Percentiles rank a stretch among this genome's conserved stretches.
phyloP scores from a whole-genome alignment of 1,140 invertebrate species.

The Acromyrmex charruanus region DNA sequence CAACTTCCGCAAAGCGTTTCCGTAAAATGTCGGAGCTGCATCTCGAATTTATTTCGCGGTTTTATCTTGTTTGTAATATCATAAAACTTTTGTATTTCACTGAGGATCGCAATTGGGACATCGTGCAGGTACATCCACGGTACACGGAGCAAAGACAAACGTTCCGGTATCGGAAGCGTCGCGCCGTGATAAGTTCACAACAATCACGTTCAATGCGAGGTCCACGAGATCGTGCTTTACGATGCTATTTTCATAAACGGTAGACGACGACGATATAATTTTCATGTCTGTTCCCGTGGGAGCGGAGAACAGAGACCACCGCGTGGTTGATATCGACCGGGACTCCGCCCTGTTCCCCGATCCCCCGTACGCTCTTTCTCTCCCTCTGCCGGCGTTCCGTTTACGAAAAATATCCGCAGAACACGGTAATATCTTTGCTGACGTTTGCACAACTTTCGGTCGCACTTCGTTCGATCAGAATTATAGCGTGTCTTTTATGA shows the following conservation, averaged over 20 bases:
- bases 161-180: constrained; percentile 10
- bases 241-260: constrained; percentile 66
- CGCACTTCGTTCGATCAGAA: constrained; percentile 1
- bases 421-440: constrained; percentile 18
- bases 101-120: constrained; percentile 25
- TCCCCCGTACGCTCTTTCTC: constrained; percentile 51
- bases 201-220: constrained; percentile 22
- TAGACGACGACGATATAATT: constrained; percentile 74
- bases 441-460: neutral
- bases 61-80: constrained; percentile 36
- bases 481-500: neutral
- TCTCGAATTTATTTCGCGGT: constrained; percentile 18
- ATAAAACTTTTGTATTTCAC: constrained; percentile 12
- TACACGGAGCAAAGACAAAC: neutral
- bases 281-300: constrained; percentile 69
- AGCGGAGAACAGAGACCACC: constrained; percentile 59
- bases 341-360: constrained; percentile 74
- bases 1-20: neutral
- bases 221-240: constrained; percentile 57
- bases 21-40: neutral
- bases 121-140: neutral
- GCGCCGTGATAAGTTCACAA: constrained; percentile 14
- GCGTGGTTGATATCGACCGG: constrained; percentile 78
- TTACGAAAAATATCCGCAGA: constrained; percentile 54
- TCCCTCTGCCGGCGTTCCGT: constrained; percentile 16